Conservation (phyloP, 2,797 vertebrate genomes). For the Acropternis orthonyx region DNA sequence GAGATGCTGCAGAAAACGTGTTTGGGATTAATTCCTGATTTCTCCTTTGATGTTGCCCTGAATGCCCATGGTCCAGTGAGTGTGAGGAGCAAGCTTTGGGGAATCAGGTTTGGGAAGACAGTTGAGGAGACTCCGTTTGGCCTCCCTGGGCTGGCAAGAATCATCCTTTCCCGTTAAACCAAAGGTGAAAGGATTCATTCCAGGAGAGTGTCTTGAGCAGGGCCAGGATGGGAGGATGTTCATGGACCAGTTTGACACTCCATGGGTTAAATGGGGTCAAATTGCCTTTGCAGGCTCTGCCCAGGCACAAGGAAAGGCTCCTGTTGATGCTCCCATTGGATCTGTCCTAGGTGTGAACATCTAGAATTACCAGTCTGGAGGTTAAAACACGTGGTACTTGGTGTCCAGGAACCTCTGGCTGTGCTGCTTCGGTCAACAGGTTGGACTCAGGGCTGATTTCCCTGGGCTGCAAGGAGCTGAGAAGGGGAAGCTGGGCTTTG, state of each 20-base stretch:
- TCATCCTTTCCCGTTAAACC: neutral
- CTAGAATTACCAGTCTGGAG: neutral
- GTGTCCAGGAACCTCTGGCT: neutral
- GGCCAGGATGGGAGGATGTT: neutral
- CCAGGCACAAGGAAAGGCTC: neutral
- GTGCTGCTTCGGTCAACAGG: neutral
- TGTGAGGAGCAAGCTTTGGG: fast-evolving
- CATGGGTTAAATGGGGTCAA: neutral
- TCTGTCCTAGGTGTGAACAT: neutral
- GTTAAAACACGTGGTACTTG: neutral
- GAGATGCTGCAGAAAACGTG: neutral
- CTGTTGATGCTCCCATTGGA: neutral
- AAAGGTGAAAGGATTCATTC: neutral
- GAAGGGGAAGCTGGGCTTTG: neutral
- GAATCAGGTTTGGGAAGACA: neutral
- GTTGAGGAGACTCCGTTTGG: neutral
- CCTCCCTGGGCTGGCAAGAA: neutral
- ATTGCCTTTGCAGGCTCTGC: neutral
- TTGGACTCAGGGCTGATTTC: neutral
- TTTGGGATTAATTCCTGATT: neutral
- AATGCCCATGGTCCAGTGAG: neutral
- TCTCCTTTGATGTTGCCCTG: neutral
- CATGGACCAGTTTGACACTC: neutral
- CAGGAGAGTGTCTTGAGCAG: neutral
- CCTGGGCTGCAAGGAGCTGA: neutral